Base-by-base conservation (phyloP, 92 coral and sea anemone species). In the Plumapathes pennacea region DNA sequence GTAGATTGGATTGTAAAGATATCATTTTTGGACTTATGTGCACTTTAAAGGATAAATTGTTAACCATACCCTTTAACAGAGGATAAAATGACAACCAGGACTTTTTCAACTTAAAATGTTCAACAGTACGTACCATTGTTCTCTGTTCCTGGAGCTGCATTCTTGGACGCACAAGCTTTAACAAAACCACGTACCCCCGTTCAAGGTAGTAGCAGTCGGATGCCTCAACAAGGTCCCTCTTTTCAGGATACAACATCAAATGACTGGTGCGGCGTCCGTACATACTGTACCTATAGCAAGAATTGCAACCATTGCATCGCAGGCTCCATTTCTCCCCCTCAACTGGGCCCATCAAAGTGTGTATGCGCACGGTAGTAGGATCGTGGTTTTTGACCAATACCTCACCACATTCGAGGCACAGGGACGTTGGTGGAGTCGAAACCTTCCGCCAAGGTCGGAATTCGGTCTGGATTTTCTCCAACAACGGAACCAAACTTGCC, bases 251-350 rank as follows among this genome's bases (percentile, higher is more conserved):
- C 31, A 60, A 11, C 18, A 4, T 43, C 68, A 54, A 60, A 19
- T 29, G 41, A 56, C 56, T 18, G 32, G 19, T 25, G 5, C 27
- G 60, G 3, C 4, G 2, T 23, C 68, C 68, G 25, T 60, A 60
- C n/a, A 18, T 60, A 15, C 33, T 22, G 68, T 43, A 60, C 8
- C 54, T 25, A 37, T 60, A 60, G 8, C 33, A 39, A 4, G 2
- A 27, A 15, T 60, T 38, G 60, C 68, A 60, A 12, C 32, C 68
- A 42, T 60, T 60, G 30, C 68, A 60, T 25, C 60, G 33, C 27
- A 60, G 34, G 8, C 56, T 39, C 68, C 68, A 60, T 27, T 60
- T 60, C 36, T 60, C 68, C 5, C 60, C 57, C 12, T 43, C 4
- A 5, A 29, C 36, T n/a, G 24, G 23, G 2, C 68, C 68, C 27